A percentile compares a stretch with the other conserved stretches of the same genome.
These are phyloP conservation scores for Bubo scandiacus DNA, from an alignment of 2,113 vertebrate genomes.

Conservation along the genomic window DNA sequence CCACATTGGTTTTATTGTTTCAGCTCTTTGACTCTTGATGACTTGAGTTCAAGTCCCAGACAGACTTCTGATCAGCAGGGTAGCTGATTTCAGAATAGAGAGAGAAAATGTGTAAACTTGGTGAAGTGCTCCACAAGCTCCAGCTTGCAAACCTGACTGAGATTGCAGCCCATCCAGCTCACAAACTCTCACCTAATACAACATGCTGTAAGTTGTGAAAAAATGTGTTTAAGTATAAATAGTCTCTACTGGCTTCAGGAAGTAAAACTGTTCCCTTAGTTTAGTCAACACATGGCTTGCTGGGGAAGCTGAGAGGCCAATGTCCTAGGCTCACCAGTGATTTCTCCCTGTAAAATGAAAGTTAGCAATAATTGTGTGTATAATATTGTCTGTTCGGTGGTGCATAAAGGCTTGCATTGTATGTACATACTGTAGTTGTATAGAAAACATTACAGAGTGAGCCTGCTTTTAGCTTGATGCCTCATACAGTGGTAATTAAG, in stretches of 20 bases:
- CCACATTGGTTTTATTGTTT: slow-evolving; percentile 10
- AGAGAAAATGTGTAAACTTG: slow-evolving; percentile 64
- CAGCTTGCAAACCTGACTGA: slow-evolving; percentile 50
- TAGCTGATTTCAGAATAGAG: slow-evolving; percentile 49
- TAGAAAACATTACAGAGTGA: slow-evolving; percentile 83
- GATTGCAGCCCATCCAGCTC: slow-evolving; percentile 56
- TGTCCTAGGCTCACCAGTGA: slow-evolving; percentile 68
- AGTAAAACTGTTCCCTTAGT: slow-evolving; percentile 74
- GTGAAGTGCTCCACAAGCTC: slow-evolving; percentile 47
- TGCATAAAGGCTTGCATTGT: slow-evolving; percentile 75
- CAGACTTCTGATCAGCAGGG: slow-evolving; percentile 54
- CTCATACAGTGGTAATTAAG: slow-evolving; percentile 84
- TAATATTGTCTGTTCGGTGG: slow-evolving; percentile 79
- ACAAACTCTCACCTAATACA: slow-evolving; percentile 59
- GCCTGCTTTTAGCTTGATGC: slow-evolving; percentile 81
- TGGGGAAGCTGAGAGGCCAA: slow-evolving; percentile 69
- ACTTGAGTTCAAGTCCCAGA: slow-evolving; percentile 37
- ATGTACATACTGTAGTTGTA: slow-evolving; percentile 75
- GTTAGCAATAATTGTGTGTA: slow-evolving; percentile 67
- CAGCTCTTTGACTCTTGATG: slow-evolving; percentile 44
- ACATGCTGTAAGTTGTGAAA: slow-evolving; percentile 68
- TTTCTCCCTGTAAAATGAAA: slow-evolving; percentile 69
- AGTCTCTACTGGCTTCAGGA: slow-evolving; percentile 69
- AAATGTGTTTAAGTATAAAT: slow-evolving; percentile 79
- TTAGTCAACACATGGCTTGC: slow-evolving; percentile 68